Conservation (phyloP, 2,888 invertebrate species). For the Orthosia cruda region DNA sequence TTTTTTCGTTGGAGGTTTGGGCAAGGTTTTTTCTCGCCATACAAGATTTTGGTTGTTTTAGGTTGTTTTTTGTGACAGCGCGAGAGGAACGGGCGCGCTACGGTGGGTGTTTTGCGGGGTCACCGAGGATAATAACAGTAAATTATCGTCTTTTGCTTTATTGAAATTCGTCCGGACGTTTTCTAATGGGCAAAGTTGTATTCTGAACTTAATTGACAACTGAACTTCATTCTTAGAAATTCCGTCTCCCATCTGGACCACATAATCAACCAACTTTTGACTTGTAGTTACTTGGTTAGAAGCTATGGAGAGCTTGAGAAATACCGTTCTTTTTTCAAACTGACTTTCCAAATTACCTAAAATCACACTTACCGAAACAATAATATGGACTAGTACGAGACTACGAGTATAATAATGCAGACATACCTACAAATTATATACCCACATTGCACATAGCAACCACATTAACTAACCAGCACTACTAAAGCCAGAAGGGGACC, state of each 20-base stretch:
- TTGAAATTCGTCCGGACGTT: conserved; percentile 88
- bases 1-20: conserved; percentile 69
- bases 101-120: conserved; percentile 91
- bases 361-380: not conserved
- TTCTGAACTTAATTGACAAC: conserved; percentile 26
- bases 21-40: conserved; percentile 86
- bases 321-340: not conserved
- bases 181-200: conserved; percentile 83
- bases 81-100: conserved; percentile 82
- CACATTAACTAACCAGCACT: conserved; percentile 47
- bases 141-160: conserved; percentile 90
- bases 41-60: conserved; percentile 89
- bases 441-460: not conserved
- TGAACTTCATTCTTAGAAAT: not conserved
- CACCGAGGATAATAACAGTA: conserved; percentile 91
- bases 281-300: no score
- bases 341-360: no score
- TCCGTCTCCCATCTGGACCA: not conserved
- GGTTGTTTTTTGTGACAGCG: conserved; percentile 88
- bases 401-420: not conserved
- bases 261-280: not conserved
- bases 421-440: not conserved
- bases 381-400: not conserved
- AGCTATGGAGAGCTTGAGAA: not conserved
- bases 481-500: conserved; percentile 30